Evolutionary conservation across 1,140 invertebrate genomes (phyloP), one percentile per base, ranked within the genome.

Genomic region (Conus betulinus): DNA sequence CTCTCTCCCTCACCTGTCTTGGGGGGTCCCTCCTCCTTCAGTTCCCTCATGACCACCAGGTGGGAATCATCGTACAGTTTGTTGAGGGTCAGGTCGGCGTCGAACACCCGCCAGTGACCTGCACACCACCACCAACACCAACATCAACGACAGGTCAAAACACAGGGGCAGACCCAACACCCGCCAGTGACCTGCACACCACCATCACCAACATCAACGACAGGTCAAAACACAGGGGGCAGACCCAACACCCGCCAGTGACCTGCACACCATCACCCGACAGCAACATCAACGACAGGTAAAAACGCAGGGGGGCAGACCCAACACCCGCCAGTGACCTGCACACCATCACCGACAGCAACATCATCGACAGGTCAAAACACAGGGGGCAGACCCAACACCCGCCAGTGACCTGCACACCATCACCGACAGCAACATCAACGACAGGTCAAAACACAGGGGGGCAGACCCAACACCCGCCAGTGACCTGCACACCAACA

Each of bases 321-420:
- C 39, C n/a, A 91, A 91, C 39, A 91, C 86, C 20, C 87, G 88
- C 90, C 89, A 90, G 11, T 89, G 85, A 53, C 89, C 89, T 89
- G 86, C 17, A 23, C 5, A 20, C 6, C 39, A 0, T 39, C 39
- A 39, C 39, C 39, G 3, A 1, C 39, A 39, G 0, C 39, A 39
- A 39, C 39, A 39, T 39, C 39, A 39, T 1, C 39, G 39, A 39
- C 39, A 39, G 39, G 39, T 39, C 39, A 39, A 39, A 39, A 39
- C 39, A 39, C 39, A 39, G 39, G 39, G 39, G 39, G 39, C 39
- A 39, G 39, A 39, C 39, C 39, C n/a, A 91, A 91, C 39, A 91
- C 86, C 20, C 87, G 88, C 90, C 89, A 90, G 11, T 89, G 85
- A 53, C 89, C 89, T 89, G 86, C 17, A 23, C 5, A 20, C 6